phyloP scores from a whole-genome alignment of 1,140 invertebrate genomes.

The Zeugodacus cucurbitae region DNA sequence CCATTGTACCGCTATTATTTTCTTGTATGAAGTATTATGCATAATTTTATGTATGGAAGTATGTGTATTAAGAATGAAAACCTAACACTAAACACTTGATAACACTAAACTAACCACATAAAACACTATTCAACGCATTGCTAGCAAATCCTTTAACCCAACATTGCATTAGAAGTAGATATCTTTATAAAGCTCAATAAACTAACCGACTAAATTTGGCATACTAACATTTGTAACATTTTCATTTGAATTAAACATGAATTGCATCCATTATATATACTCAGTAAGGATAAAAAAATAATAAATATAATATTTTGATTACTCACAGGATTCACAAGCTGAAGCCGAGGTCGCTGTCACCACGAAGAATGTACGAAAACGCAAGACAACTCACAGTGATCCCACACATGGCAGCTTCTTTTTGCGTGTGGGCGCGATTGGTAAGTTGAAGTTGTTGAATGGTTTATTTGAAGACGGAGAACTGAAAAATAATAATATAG shows the following conservation, averaged over 20 bases:
- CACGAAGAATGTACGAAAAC: conserved; percentile 76
- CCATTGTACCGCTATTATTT: too few species aligned
- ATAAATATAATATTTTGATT: conserved; percentile 12
- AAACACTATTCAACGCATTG: neutral
- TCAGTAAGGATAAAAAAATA: neutral
- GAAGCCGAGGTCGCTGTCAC: conserved; percentile 78
- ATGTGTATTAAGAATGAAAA: neutral
- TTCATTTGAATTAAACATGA: neutral
- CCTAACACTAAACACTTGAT: neutral
- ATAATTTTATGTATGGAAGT: neutral
- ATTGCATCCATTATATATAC: neutral
- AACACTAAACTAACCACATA: neutral
- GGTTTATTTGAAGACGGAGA: neutral
- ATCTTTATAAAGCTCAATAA: neutral
- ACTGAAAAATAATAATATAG: neutral
- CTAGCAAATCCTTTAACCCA: neutral
- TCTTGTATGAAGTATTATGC: too few species aligned
- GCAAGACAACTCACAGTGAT: conserved; percentile 92
- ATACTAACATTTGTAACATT: neutral
- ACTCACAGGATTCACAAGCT: conserved; percentile 67
- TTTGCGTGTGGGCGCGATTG: conserved; percentile 93
- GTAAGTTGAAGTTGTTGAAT: conserved; percentile 69
- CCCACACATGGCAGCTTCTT: conserved; percentile 96
- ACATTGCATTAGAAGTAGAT: neutral
- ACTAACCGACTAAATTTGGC: neutral